phyloP scores from a whole-genome alignment of 2,888 invertebrate species.

The Ichneumoninae sp. region DNA sequence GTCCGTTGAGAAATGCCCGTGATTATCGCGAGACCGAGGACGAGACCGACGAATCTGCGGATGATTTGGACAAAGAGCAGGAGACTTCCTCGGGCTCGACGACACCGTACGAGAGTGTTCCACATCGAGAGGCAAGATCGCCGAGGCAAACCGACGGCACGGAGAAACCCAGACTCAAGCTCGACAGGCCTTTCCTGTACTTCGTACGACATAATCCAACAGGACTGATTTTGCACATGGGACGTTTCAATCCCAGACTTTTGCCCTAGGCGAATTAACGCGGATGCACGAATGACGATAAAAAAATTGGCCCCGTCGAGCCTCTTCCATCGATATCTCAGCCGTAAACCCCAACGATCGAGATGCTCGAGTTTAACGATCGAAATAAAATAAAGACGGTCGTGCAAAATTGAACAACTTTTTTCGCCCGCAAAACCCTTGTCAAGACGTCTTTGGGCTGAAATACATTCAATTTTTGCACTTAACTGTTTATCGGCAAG shows the following conservation, averaged over 20 bases:
- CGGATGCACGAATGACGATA: slow-evolving; percentile 18
- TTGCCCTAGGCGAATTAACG: slow-evolving; percentile 86
- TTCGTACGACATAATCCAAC: slow-evolving; percentile 96
- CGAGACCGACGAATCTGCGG: slow-evolving; percentile 40
- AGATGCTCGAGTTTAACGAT: slow-evolving; percentile 36
- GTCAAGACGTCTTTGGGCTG: slow-evolving; percentile 9
- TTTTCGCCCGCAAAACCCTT: slow-evolving; percentile 16
- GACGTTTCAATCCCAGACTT: slow-evolving; percentile 93
- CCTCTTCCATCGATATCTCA: slow-evolving; percentile 44
- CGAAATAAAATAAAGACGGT: slow-evolving; percentile 29
- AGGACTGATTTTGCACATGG: slow-evolving; percentile 95
- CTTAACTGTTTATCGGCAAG: slow-evolving; percentile 19
- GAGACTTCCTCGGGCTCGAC: slow-evolving; percentile 10
- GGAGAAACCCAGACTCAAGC: slow-evolving; percentile 90
- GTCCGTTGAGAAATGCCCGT: slow-evolving; percentile 84
- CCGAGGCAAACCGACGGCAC: slow-evolving; percentile 73
- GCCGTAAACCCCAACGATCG: slow-evolving; percentile 11
- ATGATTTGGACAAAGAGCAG: slow-evolving; percentile 51
- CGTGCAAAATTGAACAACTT: slow-evolving; percentile 34
- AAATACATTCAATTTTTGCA: slow-evolving; percentile 36
- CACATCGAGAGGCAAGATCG: slow-evolving; percentile 61
- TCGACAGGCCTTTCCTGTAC: slow-evolving; percentile 95
- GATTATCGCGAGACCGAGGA: slow-evolving; percentile 53
- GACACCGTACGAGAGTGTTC: slow-evolving; percentile 1
- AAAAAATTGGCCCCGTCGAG: slow-evolving; percentile 28